Base-by-base conservation (phyloP, 2,113 vertebrate genomes). In the Neoarius graeffei region DNA sequence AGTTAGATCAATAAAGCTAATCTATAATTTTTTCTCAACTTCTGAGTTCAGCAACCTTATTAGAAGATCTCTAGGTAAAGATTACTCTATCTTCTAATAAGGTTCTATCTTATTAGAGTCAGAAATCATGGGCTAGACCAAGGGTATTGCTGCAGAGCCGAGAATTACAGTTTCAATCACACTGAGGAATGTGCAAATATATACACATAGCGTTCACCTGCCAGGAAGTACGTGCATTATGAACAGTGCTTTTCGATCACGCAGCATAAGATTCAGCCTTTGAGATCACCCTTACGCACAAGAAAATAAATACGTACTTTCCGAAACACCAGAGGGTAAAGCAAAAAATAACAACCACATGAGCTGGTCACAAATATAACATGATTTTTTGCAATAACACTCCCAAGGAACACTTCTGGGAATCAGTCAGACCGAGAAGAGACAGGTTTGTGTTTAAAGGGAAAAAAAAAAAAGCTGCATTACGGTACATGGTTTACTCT, bases 111-210 rank as follows among this genome's bases (percentile, higher is more conserved):
- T 64, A 74, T 74, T 85, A 64, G 52, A 84, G 54, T 82, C 64
- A 82, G 66, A 86, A 91, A 91, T 91, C 84, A 90, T 76, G 54
- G 83, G 74, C 64, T 81, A 74, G 89, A 83, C 89, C 67, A 85
- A 86, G 89, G 89, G 90, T 81, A 54, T 86, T 87, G 77, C 89
- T 83, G 84, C 73, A 83, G 73, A 90, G 87, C 77, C 48, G 85
- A 90, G 91, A 91, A 92, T 92, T 87, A 93, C 88, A 89, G 90
- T 93, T 94, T 94, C 91, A 93, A 89, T 93, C 88, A 91, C 27
- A 7, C 69, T 83, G 79, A 81, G 76, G 50, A 84, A 54, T 54
- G 52, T 19, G n/a, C 76, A 50, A 13, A 48, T 15, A 15, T 86
- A 88, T 83, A 84, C 62, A 84, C 15, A 50, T 1, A 62, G 67